phyloP scores from a whole-genome alignment of 2,888 invertebrate genomes.

The Unio delphinus region DNA sequence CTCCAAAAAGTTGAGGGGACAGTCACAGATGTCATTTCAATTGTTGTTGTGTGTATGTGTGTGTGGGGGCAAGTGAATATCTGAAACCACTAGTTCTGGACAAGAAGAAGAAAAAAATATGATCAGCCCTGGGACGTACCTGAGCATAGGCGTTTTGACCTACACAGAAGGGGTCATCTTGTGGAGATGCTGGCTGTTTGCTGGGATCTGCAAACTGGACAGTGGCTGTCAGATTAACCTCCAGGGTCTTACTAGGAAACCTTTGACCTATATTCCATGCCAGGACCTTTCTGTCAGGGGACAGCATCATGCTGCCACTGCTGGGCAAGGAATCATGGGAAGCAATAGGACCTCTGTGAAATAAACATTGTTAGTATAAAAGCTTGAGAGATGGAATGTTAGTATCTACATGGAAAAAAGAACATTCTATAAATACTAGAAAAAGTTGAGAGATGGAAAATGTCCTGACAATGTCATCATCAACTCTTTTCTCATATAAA shows the following conservation, averaged over 20 bases:
- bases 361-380: slow-evolving; percentile 1
- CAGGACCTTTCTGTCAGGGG: slow-evolving; percentile 54
- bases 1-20: too few relatives aligned
- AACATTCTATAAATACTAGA: neutral
- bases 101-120: too few relatives aligned
- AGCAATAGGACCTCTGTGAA: slow-evolving; percentile 46
- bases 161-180: slow-evolving; percentile 61
- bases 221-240: slow-evolving; percentile 54
- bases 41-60: too few relatives aligned
- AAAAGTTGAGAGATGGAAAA: neutral
- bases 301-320: slow-evolving; percentile 55
- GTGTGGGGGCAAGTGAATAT: neutral
- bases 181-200: slow-evolving; percentile 9
- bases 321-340: slow-evolving; percentile 51
- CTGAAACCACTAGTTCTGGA: neutral
- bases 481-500: too few relatives aligned
- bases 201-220: slow-evolving; percentile 36
- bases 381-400: too few relatives aligned
- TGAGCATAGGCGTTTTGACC: slow-evolving; percentile 64
- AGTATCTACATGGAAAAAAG: neutral
- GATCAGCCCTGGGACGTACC: slow-evolving; percentile 27
- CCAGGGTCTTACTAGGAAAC: slow-evolving; percentile 56
- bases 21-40: too few relatives aligned
- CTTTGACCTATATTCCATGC: slow-evolving; percentile 66
- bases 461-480: neutral